A percentile compares a stretch with the other conserved stretches of the same genome.
phyloP scores from a whole-genome alignment of 2,888 invertebrate species.

The Scaptomyza flava region DNA sequence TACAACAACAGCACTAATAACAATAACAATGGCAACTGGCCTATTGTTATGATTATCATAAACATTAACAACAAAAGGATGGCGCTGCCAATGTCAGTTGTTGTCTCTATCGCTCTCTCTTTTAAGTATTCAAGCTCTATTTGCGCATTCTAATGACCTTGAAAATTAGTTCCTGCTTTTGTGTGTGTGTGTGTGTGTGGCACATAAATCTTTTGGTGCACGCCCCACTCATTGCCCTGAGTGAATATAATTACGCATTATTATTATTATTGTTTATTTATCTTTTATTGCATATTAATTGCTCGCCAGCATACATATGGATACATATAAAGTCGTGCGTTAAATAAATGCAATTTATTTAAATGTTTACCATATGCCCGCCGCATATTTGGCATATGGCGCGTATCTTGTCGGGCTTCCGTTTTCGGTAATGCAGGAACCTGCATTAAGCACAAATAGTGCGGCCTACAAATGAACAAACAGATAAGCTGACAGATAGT shows the following conservation, averaged over 20 bases:
- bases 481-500: conserved; percentile 14
- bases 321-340: conserved; percentile 19
- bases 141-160: conserved; percentile 82
- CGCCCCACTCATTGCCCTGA: conserved; percentile 20
- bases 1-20: conserved; percentile 35
- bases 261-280: conserved; percentile 72
- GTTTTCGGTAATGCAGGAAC: conserved; percentile 56
- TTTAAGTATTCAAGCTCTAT: conserved; percentile 36
- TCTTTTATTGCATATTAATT: conserved; percentile 76
- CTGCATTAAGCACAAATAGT: conserved; percentile 65
- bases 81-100: conserved; percentile 60
- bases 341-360: conserved; percentile 58
- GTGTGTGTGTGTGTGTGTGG: conserved; percentile 15
- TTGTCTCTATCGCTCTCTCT: conserved; percentile 24
- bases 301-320: conserved; percentile 16
- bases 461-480: conserved; percentile 37
- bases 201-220: conserved; percentile 57
- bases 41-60: conserved; percentile 78
- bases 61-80: conserved; percentile 77
- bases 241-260: conserved; percentile 60
- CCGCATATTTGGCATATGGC: conserved; percentile 42
- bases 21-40: conserved; percentile 52
- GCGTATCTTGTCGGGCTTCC: conserved; percentile 57
- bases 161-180: conserved; percentile 82
- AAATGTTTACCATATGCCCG: conserved; percentile 49